Evolutionary conservation across 2,113 vertebrate genomes (phyloP), one percentile per base, ranked within the genome.

Genomic region (Ammodytes dubius): DNA sequence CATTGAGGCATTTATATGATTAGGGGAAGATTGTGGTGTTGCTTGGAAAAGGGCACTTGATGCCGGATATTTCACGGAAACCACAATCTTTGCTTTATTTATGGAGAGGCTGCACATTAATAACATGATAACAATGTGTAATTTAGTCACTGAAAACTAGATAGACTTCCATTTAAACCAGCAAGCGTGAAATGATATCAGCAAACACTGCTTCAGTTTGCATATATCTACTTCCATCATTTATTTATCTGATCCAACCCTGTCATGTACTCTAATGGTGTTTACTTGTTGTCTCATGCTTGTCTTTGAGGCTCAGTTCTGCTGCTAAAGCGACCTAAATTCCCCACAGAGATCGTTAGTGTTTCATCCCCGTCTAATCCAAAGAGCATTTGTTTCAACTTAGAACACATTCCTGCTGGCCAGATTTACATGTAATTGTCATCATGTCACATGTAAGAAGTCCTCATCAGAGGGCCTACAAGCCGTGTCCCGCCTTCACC

Each of bases 361-460:
- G 19, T 61, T 78, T 61, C 67, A 81, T 79, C 47, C 17, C 27
- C 46, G 69, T 79, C 63, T 64, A 14, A 68, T 67, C 40, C 58
- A 15, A 27, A 27, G 40, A 6, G 10, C 47, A 27, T 72, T 60
- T 74, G 52, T 71, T 83, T 85, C 46, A 63, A 17, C 59, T 68
- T 67, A 64, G 63, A 27, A 27, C 40, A 42, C 59, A 15, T 78
- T 70, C 65, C 70, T 27, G 13, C 39, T 19, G 15, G 0, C 40
- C 60, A 78, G 76, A 80, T 89, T 86, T 86, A 58, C 56, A 70
- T 78, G 65, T 73, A 83, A 72, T 46, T 71, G 64, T 74, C 58
- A 15, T 45, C 7, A 12, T 46, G 63, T 79, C 70, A 72, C 50
- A 73, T 52, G n/a, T 67, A 66, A 64, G 72, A 35, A 52, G 57